phyloP scores from a whole-genome alignment of 2,888 invertebrate species.

The Pandemis corylana region DNA sequence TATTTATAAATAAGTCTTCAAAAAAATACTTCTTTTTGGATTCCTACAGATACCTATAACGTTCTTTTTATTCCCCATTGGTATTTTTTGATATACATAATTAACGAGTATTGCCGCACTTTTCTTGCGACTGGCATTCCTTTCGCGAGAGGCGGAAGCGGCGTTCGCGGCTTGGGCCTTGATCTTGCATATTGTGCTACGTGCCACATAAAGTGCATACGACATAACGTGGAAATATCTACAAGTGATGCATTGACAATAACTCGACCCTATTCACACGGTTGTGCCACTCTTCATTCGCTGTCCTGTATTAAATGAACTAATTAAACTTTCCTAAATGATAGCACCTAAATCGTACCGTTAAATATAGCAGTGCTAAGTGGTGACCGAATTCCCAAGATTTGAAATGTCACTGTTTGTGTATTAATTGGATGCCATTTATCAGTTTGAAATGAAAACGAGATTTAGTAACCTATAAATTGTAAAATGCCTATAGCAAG shows the following conservation, averaged over 20 bases:
- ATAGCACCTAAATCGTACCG: constrained; percentile 28
- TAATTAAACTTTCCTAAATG: constrained; percentile 50
- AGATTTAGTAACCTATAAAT: constrained; percentile 9
- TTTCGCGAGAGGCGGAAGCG: constrained; percentile 73
- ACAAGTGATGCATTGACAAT: constrained; percentile 74
- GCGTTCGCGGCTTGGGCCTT: constrained; percentile 66
- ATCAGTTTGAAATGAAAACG: constrained; percentile 32
- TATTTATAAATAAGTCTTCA: neutral
- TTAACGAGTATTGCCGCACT: constrained; percentile 57
- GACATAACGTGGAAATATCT: constrained; percentile 60
- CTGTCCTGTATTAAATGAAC: constrained; percentile 60
- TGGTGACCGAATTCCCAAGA: constrained; percentile 36
- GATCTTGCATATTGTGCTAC: constrained; percentile 66
- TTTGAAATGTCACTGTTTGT: constrained; percentile 31
- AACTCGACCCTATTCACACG: constrained; percentile 80
- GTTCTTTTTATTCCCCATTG: constrained; percentile 39
- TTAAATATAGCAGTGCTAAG: constrained; percentile 36
- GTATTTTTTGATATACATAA: constrained; percentile 48
- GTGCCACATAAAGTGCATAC: constrained; percentile 37
- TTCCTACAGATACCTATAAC: too few species aligned
- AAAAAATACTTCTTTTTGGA: too few species aligned
- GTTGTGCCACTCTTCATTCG: constrained; percentile 73
- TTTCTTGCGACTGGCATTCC: constrained; percentile 63
- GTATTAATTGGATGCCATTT: constrained; percentile 35
- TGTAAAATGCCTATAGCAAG: neutral